A percentile compares a stretch with the other conserved stretches of the same genome.
phyloP scores from a whole-genome alignment of 2,797 vertebrate genomes.

The Neosilurus hyrtlii region DNA sequence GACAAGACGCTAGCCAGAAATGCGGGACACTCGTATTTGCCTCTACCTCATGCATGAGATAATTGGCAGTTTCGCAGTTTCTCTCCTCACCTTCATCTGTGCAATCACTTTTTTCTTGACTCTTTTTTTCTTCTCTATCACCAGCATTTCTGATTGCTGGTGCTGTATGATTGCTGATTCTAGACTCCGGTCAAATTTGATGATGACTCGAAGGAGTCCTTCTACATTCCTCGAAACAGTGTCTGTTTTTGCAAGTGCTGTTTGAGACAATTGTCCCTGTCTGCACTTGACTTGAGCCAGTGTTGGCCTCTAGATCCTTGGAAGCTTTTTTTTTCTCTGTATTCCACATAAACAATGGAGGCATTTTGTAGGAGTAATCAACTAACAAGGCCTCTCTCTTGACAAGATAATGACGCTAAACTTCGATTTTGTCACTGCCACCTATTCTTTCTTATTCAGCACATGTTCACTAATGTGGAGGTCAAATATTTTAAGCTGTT shows the following conservation, averaged over 20 bases:
- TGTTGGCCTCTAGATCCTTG: constrained; percentile 40
- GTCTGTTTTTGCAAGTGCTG: constrained; percentile 56
- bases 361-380: constrained; percentile 51
- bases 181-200: constrained; percentile 55
- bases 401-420: constrained; percentile 55
- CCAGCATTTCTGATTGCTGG: constrained; percentile 61
- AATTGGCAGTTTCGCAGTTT: constrained; percentile 63
- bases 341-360: constrained; percentile 56
- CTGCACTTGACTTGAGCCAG: constrained; percentile 56
- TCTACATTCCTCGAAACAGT: constrained; percentile 63
- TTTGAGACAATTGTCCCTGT: constrained; percentile 64
- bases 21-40: constrained; percentile 26
- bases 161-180: constrained; percentile 55
- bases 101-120: constrained; percentile 55
- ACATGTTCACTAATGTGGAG: constrained; percentile 43
- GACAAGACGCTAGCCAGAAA: constrained; percentile 37
- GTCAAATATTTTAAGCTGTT: constrained; percentile 36
- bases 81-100: constrained; percentile 46
- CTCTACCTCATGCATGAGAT: constrained; percentile 55
- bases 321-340: constrained; percentile 62
- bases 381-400: constrained; percentile 51
- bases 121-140: constrained; percentile 55
- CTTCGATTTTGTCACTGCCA: constrained; percentile 54
- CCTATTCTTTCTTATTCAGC: constrained; percentile 30
- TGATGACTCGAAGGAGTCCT: constrained; percentile 55